phyloP scores from a whole-genome alignment of 2,113 vertebrate species.

The Mesocricetus auratus region DNA sequence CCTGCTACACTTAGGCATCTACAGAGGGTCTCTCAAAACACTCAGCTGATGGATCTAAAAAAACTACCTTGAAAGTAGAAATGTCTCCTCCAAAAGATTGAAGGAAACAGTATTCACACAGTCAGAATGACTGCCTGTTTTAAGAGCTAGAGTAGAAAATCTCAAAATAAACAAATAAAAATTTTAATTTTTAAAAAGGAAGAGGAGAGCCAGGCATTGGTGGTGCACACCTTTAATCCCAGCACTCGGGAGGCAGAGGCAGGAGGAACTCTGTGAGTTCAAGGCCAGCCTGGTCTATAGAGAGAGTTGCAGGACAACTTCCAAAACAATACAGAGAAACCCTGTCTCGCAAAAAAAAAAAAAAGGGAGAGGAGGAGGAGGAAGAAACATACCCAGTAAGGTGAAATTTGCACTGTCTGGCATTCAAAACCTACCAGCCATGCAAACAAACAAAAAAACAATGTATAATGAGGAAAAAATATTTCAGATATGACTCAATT shows the following conservation, averaged over 20 bases:
- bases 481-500: conserved; percentile 18
- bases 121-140: background rate
- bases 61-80: conserved; percentile 45
- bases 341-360: too few relatives aligned
- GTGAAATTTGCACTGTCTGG: background rate
- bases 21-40: background rate
- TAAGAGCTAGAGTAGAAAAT: background rate
- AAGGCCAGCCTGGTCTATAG: too few relatives aligned
- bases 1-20: background rate
- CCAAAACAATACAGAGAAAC: too few relatives aligned
- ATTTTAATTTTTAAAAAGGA: background rate
- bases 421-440: conserved; percentile 37
- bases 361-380: background rate
- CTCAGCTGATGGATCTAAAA: background rate
- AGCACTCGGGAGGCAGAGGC: too few relatives aligned
- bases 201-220: too few relatives aligned
- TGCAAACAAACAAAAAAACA: conserved; percentile 27
- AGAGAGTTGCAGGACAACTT: too few relatives aligned
- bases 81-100: conserved; percentile 11
- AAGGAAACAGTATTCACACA: background rate
- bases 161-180: background rate
- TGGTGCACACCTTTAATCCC: too few relatives aligned
- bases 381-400: background rate
- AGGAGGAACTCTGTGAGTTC: too few relatives aligned
- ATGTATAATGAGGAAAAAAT: conserved; percentile 35